Conservation (phyloP, 2,888 invertebrate species). For the Apotomis turbidana region DNA sequence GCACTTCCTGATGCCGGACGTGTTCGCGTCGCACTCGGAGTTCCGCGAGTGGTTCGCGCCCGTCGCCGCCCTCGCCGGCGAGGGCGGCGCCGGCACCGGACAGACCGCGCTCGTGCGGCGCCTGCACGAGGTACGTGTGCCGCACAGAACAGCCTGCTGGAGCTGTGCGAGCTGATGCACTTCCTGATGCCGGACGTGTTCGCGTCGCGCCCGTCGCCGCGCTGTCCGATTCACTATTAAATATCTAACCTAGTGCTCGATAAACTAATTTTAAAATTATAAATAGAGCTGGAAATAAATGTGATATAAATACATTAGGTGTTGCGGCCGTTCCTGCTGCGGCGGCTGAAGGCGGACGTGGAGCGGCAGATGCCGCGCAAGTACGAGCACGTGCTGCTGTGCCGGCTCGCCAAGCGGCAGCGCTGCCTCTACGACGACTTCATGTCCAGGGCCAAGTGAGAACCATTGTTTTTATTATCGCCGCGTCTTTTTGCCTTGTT, state of each 20-base stretch:
- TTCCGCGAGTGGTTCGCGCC: constrained; percentile 99
- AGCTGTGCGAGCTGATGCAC: not conserved
- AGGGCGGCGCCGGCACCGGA: constrained; percentile 54
- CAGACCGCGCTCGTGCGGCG: constrained; percentile 58
- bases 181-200: too few species aligned
- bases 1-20: constrained; percentile 99
- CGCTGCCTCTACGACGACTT: constrained; percentile 99
- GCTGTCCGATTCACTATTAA: too few species aligned
- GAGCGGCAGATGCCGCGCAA: constrained; percentile 98
- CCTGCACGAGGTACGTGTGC: constrained; percentile 45
- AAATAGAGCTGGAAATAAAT: not conserved
- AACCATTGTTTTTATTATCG: too few species aligned
- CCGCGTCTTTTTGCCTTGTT: too few species aligned
- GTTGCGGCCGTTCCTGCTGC: constrained; percentile 95
- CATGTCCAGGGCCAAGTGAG: constrained; percentile 97
- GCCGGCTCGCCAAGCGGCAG: constrained; percentile 97
- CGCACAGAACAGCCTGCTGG: not conserved
- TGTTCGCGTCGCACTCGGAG: constrained; percentile 97
- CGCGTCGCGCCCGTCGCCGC: too few species aligned
- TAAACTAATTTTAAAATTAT: too few species aligned
- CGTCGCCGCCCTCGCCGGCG: constrained; percentile 92
- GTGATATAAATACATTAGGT: constrained; percentile 79
- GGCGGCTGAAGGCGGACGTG: constrained; percentile 96
- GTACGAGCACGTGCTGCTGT: constrained; percentile 97
- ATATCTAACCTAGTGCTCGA: too few species aligned